Percentiles rank a stretch among this genome's conserved stretches.
Conservation (phyloP, 2,113 vertebrate species). For the Bombycilla garrulus region DNA sequence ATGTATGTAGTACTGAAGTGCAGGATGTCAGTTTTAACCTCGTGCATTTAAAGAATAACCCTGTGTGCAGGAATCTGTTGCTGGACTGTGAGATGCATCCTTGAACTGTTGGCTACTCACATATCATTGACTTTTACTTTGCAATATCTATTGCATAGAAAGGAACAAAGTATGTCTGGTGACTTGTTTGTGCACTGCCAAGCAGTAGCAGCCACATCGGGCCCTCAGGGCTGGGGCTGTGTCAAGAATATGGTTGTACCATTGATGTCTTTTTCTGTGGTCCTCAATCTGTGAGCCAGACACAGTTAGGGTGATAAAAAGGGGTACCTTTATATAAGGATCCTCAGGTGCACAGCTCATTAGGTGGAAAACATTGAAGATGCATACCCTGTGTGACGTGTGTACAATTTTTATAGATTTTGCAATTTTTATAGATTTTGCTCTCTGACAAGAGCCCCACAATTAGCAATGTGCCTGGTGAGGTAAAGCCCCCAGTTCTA, state of each 20-base stretch:
- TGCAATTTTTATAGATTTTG: not conserved
- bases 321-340: not conserved
- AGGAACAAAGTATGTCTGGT: not conserved
- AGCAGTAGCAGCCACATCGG: fast-evolving
- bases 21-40: not conserved
- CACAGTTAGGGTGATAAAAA: not conserved
- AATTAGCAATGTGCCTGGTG: not conserved
- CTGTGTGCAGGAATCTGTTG: not conserved
- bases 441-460: not conserved
- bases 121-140: not conserved
- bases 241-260: not conserved
- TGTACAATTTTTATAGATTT: not conserved
- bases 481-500: not conserved
- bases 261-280: not conserved
- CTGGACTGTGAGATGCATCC: not conserved
- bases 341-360: not conserved
- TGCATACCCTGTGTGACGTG: fast-evolving
- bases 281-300: not conserved
- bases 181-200: fast-evolving
- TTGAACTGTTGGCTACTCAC: not conserved
- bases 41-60: not conserved
- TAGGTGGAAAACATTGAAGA: fast-evolving
- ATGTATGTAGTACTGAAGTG: not conserved
- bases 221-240: fast-evolving
- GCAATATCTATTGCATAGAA: not conserved